Evolutionary conservation across 1,140 invertebrate species (phyloP), one percentile per base, ranked within the genome.

Genomic region (Zaprionus taronus): DNA sequence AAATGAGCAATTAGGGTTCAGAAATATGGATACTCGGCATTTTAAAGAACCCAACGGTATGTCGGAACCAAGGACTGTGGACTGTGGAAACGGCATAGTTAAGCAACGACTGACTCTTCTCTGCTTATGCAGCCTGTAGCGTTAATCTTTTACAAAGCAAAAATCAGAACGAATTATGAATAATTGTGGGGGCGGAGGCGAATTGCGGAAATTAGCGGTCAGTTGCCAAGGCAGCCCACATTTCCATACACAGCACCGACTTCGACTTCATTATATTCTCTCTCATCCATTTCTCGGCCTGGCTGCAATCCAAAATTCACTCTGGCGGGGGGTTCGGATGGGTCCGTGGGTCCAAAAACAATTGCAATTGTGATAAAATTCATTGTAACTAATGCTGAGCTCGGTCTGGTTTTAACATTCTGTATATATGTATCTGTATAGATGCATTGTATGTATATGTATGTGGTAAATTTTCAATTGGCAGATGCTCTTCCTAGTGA

Each of bases 331-430:
- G 57, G 28, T n/a, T n/a, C 3, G 36, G 36, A 34, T 34, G 31
- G 9, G 31, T 34, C 9, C 36, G 14, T 15, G 36, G 36, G 36
- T 73, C 47, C 38, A 75, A 55, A 85, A 90, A 90, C 81, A 91
- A 90, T 90, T 82, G 86, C 85, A 90, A 90, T 90, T 90, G 85
- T 90, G 82, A 90, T 85, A 90, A 90, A 90, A 90, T 90, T 90
- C 81, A 90, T 85, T 82, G 86, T 17, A 47, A 47, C n/a, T 47
- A 90, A 90, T 90, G 85, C 85, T 9, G 86, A 90, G 31, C 31
- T 3, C 31, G 31, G 31, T 34, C 31, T 34, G 31, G 9, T 34
- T 34, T 34, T 34, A 7, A 4, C 9, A 34, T 34, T 11, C 31
- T 34, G 3, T 34, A 31, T 9, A 3, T 31, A 11, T 31, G 28